phyloP scores from a whole-genome alignment of 1,140 invertebrate genomes.

The Megalopta genalis region DNA sequence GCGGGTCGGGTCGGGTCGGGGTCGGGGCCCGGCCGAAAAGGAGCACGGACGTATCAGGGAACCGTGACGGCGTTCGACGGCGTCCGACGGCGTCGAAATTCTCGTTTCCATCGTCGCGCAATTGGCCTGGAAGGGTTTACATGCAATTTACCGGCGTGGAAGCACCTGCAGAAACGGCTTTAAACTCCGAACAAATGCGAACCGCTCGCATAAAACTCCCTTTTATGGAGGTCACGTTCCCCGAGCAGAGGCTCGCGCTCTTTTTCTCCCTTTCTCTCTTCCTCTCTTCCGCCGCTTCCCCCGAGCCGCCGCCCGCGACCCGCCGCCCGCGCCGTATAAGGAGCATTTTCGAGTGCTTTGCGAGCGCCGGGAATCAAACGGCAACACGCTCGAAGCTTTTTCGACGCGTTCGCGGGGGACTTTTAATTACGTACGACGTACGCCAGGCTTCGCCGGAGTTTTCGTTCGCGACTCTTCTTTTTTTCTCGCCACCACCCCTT shows the following conservation, averaged over 20 bases:
- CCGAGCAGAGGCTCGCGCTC: background rate
- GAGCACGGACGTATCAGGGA: background rate
- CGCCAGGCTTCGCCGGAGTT: background rate
- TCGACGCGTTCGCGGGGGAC: constrained; percentile 7
- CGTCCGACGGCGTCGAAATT: constrained; percentile 11
- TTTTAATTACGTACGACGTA: constrained; percentile 38
- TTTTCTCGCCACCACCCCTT: too few relatives aligned
- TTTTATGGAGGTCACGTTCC: constrained; percentile 41
- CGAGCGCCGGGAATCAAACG: constrained; percentile 23
- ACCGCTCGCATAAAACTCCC: constrained; percentile 37
- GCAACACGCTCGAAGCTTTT: constrained; percentile 32
- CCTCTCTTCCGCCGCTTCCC: background rate
- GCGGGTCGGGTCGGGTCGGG: background rate
- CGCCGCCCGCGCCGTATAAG: constrained; percentile 36
- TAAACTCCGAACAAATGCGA: constrained; percentile 39
- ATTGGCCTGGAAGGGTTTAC: constrained; percentile 38
- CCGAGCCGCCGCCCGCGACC: too few relatives aligned
- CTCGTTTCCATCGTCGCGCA: constrained; percentile 10
- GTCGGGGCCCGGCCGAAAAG: background rate
- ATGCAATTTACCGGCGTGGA: constrained; percentile 25
- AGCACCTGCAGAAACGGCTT: constrained; percentile 45
- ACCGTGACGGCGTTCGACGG: background rate
- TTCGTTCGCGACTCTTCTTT: background rate
- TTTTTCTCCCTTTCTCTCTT: background rate
- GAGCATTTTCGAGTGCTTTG: constrained; percentile 38